Base-by-base conservation (phyloP, 2,888 invertebrate genomes). In the Lydus trimaculatus region DNA sequence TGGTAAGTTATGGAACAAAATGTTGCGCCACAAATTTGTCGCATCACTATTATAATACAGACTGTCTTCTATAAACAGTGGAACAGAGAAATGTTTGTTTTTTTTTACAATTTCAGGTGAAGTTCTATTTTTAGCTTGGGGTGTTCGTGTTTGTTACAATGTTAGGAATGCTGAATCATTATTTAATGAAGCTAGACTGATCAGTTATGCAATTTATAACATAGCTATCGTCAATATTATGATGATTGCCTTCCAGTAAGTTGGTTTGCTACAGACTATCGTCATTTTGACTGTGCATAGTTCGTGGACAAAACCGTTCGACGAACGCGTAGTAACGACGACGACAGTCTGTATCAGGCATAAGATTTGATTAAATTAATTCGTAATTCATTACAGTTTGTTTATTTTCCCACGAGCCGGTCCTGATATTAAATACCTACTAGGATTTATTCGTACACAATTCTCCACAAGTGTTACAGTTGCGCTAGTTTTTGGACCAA, bases 191-290 rank as follows among this genome's bases (percentile, higher is more conserved):
- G 97, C 97, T 17, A 89, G 94, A 77, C 90, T 95, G 78, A 97
- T 97, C 84, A 96, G 96, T 70, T 96, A 95, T 85, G 96, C 97
- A 63, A 96, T 97, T 75, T 97, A 97, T 87, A 97, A 97, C 85
- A 97, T 97, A 79, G 95, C 96, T 76, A 89, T 95, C 66, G 95
- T 97, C 79, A 97, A 97, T 86, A 94, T 93, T 64, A 90, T 95
- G 74, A 96, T 97, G 94, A 93, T 96, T 75, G 93, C 95, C 25
- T 92, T 97, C 81, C 96, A 96, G 97, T 97, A 88, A 92, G 96
- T 93, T 59, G n/a, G 15, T 13, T 36, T 36, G 36, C 13, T 36
- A 1, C 13, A 36, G 1, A 13, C 4, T 15, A 5, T 13, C 4
- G 2, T 15, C 4, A 36, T 15, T 13, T 13, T 15, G 13, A 11